Evolutionary conservation across 2,113 vertebrate species (phyloP).

Genomic region (Sapayoa aenigma): DNA sequence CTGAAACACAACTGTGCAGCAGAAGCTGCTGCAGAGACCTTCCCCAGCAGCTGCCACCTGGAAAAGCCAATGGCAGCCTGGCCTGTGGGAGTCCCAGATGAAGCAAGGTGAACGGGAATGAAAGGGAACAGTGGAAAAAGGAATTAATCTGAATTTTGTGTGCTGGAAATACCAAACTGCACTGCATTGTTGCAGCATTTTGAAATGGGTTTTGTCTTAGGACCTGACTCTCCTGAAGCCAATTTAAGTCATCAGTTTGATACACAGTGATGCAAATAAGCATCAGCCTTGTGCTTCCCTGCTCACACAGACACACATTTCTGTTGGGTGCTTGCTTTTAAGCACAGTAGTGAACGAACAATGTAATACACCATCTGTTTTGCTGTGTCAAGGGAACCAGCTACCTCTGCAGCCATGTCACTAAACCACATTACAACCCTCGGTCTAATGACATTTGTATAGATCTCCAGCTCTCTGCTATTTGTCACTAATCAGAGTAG

Average conservation of each 20-base stretch:
- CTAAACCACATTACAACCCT: slow-evolving; percentile 10
- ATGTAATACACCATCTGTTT: neutral
- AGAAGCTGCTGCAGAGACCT: neutral
- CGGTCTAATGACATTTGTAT: slow-evolving; percentile 25
- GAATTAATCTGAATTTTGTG: neutral
- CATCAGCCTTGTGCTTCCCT: neutral
- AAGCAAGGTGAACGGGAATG: neutral
- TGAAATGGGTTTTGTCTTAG: neutral
- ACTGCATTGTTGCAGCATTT: neutral
- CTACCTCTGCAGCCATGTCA: neutral
- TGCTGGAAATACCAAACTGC: neutral
- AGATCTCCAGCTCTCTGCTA: neutral
- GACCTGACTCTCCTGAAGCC: neutral
- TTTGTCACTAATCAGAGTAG: neutral
- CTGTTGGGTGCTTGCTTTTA: neutral
- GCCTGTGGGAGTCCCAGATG: neutral
- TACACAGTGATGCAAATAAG: neutral
- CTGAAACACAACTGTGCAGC: neutral
- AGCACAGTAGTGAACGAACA: neutral
- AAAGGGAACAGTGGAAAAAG: neutral
- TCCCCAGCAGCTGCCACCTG: neutral
- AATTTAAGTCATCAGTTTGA: neutral
- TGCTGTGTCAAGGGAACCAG: neutral
- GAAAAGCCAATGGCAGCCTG: neutral
- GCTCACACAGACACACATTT: neutral